These are phyloP conservation scores for Temnothorax longispinosus DNA, from an alignment of 1,140 invertebrate species.

Conservation along the genomic window DNA sequence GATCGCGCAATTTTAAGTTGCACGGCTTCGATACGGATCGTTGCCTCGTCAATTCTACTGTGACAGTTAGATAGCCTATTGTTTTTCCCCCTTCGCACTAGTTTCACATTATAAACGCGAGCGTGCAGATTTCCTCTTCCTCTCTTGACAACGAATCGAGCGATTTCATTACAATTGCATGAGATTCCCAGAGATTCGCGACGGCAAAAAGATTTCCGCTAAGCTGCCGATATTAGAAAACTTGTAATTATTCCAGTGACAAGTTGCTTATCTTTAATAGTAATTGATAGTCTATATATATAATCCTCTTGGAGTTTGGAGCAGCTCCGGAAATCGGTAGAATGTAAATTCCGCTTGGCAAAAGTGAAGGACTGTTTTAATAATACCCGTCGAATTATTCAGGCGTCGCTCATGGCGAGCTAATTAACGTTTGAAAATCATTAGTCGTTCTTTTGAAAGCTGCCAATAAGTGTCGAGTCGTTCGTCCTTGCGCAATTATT, in stretches of 20 bases:
- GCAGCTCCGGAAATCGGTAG: constrained; percentile 19
- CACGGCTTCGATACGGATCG: constrained; percentile 66
- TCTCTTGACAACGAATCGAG: background rate
- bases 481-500: constrained; percentile 52
- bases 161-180: constrained; percentile 27
- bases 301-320: background rate
- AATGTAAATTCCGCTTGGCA: constrained; percentile 3
- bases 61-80: constrained; percentile 67
- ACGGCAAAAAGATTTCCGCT: background rate
- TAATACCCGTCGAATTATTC: constrained; percentile 42
- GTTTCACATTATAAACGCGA: background rate
- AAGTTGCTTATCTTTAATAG: background rate
- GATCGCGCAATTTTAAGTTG: constrained; percentile 45
- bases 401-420: constrained; percentile 12
- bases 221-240: constrained; percentile 5
- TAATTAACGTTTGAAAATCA: constrained; percentile 46
- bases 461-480: constrained; percentile 27
- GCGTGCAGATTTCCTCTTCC: constrained; percentile 2
- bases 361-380: constrained; percentile 39
- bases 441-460: constrained; percentile 31
- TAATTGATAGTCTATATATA: background rate
- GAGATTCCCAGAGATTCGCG: background rate
- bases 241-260: background rate
- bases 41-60: constrained; percentile 74
- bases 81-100: constrained; percentile 61